Evolutionary conservation across 2,113 vertebrate species (phyloP).

Genomic region (Gambusia holbrooki): DNA sequence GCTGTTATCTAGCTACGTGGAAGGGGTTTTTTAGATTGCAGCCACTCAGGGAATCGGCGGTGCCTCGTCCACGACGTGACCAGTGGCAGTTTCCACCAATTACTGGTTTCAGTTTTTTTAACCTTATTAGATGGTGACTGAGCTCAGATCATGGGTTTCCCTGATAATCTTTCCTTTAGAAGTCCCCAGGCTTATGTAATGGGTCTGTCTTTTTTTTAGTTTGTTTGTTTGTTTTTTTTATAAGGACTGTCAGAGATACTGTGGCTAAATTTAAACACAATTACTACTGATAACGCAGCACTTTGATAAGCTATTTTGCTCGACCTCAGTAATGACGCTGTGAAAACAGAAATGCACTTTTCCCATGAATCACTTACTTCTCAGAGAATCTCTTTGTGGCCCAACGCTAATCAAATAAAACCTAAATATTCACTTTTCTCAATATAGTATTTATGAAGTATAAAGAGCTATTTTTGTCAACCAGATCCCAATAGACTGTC

Average conservation of each 20-base stretch:
- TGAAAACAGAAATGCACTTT: constrained; percentile 33
- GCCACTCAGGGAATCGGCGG: constrained; percentile 69
- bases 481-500: neutral
- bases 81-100: constrained; percentile 76
- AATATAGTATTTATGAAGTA: neutral
- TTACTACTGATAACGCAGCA: constrained; percentile 61
- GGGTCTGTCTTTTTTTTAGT: constrained; percentile 43
- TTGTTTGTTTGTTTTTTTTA: neutral
- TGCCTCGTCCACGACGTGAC: constrained; percentile 76
- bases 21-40: constrained; percentile 80
- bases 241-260: constrained; percentile 58
- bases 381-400: constrained; percentile 9
- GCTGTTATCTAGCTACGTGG: constrained; percentile 76
- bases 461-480: neutral
- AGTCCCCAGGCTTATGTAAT: constrained; percentile 64
- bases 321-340: constrained; percentile 14
- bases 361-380: constrained; percentile 28
- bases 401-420: constrained; percentile 33
- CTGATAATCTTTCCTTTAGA: constrained; percentile 55
- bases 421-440: neutral
- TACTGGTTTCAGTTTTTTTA: constrained; percentile 49
- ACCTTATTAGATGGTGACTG: constrained; percentile 70
- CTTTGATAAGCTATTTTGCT: constrained; percentile 55
- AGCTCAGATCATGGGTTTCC: constrained; percentile 22
- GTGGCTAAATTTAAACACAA: constrained; percentile 62